Evolutionary conservation across 2,888 invertebrate species (phyloP).

Genomic region (Atrina japonica): DNA sequence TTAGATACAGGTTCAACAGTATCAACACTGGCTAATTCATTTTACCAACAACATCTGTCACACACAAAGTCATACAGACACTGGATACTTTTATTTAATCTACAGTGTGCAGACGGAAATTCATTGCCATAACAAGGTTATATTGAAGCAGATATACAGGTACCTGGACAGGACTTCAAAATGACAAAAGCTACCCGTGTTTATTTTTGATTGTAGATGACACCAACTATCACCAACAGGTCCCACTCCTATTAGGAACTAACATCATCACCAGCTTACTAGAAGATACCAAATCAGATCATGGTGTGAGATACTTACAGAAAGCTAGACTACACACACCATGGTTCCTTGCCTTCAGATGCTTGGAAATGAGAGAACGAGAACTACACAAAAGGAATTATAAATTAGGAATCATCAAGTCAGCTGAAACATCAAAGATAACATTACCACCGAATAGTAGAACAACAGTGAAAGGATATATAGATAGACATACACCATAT

Average conservation of each 20-base stretch:
- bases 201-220: neutral
- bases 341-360: slow-evolving; percentile 32
- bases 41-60: slow-evolving; percentile 1
- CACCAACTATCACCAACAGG: slow-evolving; percentile 6
- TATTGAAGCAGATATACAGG: slow-evolving; percentile 4
- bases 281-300: neutral
- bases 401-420: slow-evolving; percentile 26
- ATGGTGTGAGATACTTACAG: slow-evolving; percentile 22
- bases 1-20: no score
- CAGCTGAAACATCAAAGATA: slow-evolving; percentile 8
- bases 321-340: slow-evolving; percentile 23
- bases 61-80: neutral
- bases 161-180: slow-evolving; percentile 5
- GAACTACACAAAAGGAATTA: slow-evolving; percentile 18
- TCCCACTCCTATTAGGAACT: neutral
- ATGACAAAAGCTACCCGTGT: neutral
- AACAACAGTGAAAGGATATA: neutral
- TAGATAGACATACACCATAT: neutral
- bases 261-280: slow-evolving; percentile 8
- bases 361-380: slow-evolving; percentile 16
- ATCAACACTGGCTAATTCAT: neutral
- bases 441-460: slow-evolving; percentile 5
- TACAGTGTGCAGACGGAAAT: slow-evolving; percentile 14
- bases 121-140: neutral
- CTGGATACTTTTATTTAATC: neutral